Evolutionary conservation across 2,888 invertebrate genomes (phyloP).

Genomic region (Synanthedon vespiformis): DNA sequence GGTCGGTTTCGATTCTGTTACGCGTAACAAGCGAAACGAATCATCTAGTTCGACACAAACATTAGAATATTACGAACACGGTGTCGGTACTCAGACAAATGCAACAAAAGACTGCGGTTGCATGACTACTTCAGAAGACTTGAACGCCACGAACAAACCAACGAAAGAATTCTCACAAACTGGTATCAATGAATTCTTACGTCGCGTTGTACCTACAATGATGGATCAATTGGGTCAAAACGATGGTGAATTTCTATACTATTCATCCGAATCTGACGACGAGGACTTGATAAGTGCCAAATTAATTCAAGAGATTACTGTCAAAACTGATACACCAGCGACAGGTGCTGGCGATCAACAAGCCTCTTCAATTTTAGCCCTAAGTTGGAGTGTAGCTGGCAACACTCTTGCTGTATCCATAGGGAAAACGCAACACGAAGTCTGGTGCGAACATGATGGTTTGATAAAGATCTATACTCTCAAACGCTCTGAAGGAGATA

Average conservation of each 20-base stretch:
- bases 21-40: slow-evolving; percentile 19
- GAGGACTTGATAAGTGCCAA: slow-evolving; percentile 38
- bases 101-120: slow-evolving; percentile 28
- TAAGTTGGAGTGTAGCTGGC: slow-evolving; percentile 48
- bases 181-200: slow-evolving; percentile 46
- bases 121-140: slow-evolving; percentile 26
- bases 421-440: slow-evolving; percentile 41
- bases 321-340: slow-evolving; percentile 17
- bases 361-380: slow-evolving; percentile 26
- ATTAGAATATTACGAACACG: slow-evolving; percentile 28
- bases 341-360: slow-evolving; percentile 40
- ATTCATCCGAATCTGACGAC: slow-evolving; percentile 52
- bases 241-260: slow-evolving; percentile 23
- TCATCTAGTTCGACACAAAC: slow-evolving; percentile 38
- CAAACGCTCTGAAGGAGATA: slow-evolving; percentile 61
- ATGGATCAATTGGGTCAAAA: slow-evolving; percentile 44
- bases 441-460: slow-evolving; percentile 50
- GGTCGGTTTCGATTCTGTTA: slow-evolving; percentile 42
- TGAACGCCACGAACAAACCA: slow-evolving; percentile 26
- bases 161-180: slow-evolving; percentile 35
- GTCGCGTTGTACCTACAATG: slow-evolving; percentile 45
- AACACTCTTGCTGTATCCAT: slow-evolving; percentile 45
- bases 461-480: slow-evolving; percentile 39
- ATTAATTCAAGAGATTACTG: slow-evolving; percentile 37
- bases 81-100: slow-evolving; percentile 33